Evolutionary conservation across 1,140 invertebrate genomes (phyloP), one percentile per base, ranked within the genome.

Genomic region (Phocides pigmalion): DNA sequence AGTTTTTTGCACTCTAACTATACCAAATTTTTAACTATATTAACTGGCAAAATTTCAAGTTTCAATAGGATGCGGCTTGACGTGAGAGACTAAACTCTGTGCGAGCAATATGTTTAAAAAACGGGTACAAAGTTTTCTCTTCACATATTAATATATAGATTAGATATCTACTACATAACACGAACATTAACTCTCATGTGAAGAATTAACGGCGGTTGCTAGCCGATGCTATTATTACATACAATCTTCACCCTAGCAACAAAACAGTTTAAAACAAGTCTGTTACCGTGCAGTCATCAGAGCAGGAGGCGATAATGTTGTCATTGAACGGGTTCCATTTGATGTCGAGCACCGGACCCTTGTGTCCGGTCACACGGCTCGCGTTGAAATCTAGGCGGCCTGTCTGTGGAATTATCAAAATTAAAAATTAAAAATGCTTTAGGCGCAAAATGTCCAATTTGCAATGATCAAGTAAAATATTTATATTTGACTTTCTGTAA

Each of bases 301-400:
- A 98, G 84, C 96, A 97, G 12, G 97, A 98, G 16, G 98, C 98
- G 76, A 99, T 98, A 71, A 99, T 94, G 90, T 99, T 97, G 90
- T 99, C 98, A 84, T 98, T 97, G 91, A 98, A 98, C 44, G 97
- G 97, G 90, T 97, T 97, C 96, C 96, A 98, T 88, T 97, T 97
- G 65, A 97, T 95, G 86, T 97, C 96, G 63, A 97, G 90, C 62
- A 97, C 96, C 3, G 96, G 96, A 37, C 96, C 96, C 49, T 94
- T 93, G 89, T 97, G 96, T 25, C 96, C 96, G 12, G 95, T 96
- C 41, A 97, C 96, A 76, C 95, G 93, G 74, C 94, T 95, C 3
- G 94, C 94, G 80, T 96, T 96, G 83, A 96, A 96, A 86, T 96
- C 95, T 62, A 96, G 82, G 9, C 95, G 93, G 0, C 95, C 95